Evolutionary conservation across 2,113 vertebrate species (phyloP).

Genomic region (Scomber japonicus): DNA sequence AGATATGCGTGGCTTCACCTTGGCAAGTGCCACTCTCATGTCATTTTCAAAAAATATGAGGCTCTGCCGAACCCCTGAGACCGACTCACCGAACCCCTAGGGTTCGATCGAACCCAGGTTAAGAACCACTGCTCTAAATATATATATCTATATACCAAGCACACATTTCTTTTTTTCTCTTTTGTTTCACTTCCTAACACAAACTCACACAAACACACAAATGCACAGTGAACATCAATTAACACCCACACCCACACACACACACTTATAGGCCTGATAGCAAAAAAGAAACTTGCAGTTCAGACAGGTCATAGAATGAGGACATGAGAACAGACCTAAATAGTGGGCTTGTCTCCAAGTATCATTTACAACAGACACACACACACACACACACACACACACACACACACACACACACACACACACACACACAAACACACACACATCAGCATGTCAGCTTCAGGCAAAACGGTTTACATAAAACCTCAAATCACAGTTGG

Average conservation of each 20-base stretch:
- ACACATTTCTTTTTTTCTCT: not conserved
- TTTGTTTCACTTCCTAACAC: not conserved
- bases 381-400: slow-evolving; percentile 10
- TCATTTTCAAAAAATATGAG: too few species aligned
- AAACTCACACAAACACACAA: not conserved
- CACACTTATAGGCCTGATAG: not conserved
- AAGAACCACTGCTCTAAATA: too few species aligned
- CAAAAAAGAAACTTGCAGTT: slow-evolving; percentile 16
- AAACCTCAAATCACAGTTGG: slow-evolving; percentile 60
- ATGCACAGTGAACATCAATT: slow-evolving; percentile 11
- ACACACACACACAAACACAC: slow-evolving; percentile 20
- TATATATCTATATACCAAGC: too few species aligned
- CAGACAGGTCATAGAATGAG: slow-evolving; percentile 1
- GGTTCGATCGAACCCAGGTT: too few species aligned
- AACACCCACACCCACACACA: not conserved
- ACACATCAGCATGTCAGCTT: slow-evolving; percentile 31
- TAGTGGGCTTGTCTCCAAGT: slow-evolving; percentile 37
- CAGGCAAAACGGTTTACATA: slow-evolving; percentile 67
- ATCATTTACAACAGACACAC: slow-evolving; percentile 30
- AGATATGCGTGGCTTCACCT: too few species aligned
- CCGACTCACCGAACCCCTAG: too few species aligned
- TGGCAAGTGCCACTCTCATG: too few species aligned
- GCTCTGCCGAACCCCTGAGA: too few species aligned
- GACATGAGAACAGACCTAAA: slow-evolving; percentile 32
- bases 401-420: slow-evolving; percentile 19